Evolutionary conservation across 1,140 invertebrate species (phyloP), one percentile per base, ranked within the genome.

Genomic region (Nomia melanderi): DNA sequence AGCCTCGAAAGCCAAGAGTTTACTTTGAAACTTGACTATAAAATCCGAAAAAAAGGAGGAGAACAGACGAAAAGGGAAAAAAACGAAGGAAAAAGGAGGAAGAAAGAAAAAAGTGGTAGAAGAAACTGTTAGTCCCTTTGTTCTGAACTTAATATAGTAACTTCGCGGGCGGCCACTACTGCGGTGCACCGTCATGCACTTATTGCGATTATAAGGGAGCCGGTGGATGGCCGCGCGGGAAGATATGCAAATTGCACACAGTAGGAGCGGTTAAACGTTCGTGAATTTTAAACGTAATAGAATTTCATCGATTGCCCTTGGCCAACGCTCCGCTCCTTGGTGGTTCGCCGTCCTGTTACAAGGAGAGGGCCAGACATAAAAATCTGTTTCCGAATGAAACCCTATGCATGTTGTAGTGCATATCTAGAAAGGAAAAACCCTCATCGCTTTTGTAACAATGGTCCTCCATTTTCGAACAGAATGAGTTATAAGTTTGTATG

Each of bases 241-340:
- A 62, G 74, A 77, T 77, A 77, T 77, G 75, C 75, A 77, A 77
- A 77, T 81, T 62, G 36, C 54, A n/a, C 63, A n/a, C 73, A n/a
- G 59, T 33, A 36, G 44, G 39, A 56, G n/a, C 33, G 74, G 74
- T 70, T 70, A 71, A 71, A 62, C 66, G 66, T 71, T 71, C 33
- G 66, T 77, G 75, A 71, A 72, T 77, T 77, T 69, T 71, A 71
- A 77, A 77, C 47, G 57, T 70, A 62, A 77, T 71, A 71, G 67
- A 53, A 75, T 75, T 59, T 59, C 64, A 66, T 75, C 53, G 73
- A 67, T 67, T 57, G 50, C 73, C 29, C 53, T 25, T 75, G 27
- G 62, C 39, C 59, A 23, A 2, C 12, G 17, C 20, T 50, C n/a
- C 1, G 23, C 23, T 36, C 33, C 4, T 11, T 20, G 20, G 47